phyloP scores from a whole-genome alignment of 2,797 vertebrate genomes.

The Chrosomus eos region DNA sequence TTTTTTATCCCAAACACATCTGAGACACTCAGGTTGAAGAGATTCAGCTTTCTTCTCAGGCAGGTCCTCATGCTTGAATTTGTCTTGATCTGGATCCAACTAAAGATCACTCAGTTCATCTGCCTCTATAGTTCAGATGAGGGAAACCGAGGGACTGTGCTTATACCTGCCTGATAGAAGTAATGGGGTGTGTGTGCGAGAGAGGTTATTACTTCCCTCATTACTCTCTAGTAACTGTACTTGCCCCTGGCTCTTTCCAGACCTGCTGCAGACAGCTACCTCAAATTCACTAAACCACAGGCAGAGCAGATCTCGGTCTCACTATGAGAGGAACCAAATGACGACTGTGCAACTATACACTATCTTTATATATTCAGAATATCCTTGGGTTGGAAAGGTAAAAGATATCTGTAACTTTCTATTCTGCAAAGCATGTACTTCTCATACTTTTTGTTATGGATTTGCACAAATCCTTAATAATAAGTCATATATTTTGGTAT shows the following conservation, averaged over 20 bases:
- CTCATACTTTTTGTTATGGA: background rate
- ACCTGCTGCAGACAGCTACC: constrained; percentile 19
- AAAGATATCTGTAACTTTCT: background rate
- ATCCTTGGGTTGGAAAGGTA: constrained; percentile 1
- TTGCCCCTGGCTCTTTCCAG: constrained; percentile 35
- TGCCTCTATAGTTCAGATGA: constrained; percentile 54
- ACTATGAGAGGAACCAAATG: background rate
- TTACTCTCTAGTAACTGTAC: constrained; percentile 49
- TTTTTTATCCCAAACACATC: background rate
- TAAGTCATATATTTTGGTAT: background rate
- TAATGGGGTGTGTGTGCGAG: constrained; percentile 57
- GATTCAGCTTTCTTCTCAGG: constrained; percentile 43
- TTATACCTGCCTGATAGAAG: constrained; percentile 61
- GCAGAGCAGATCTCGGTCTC: background rate
- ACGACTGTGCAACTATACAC: constrained; percentile 18
- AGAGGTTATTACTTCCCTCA: constrained; percentile 54
- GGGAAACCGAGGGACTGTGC: constrained; percentile 47
- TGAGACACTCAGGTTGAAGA: constrained; percentile 15
- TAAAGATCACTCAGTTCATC: constrained; percentile 60
- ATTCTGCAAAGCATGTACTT: background rate
- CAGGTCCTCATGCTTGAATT: constrained; percentile 36
- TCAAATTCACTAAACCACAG: constrained; percentile 22
- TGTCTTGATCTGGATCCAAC: constrained; percentile 50
- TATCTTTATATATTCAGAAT: constrained; percentile 21
- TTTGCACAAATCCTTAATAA: constrained; percentile 2